Conservation (phyloP, 2,113 vertebrate genomes). For the Elachura formosa region DNA sequence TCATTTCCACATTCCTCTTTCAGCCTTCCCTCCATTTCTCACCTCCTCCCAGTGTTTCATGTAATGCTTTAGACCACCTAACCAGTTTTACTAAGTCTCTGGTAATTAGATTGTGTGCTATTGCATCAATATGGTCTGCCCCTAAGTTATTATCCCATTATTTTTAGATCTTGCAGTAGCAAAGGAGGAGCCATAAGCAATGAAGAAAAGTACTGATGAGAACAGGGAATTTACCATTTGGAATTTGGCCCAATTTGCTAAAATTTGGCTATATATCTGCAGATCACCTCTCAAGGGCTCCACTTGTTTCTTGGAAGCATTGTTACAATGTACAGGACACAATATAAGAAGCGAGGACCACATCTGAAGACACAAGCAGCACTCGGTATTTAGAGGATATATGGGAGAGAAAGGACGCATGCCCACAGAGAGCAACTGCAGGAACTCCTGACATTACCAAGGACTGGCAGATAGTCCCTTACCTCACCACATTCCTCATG, state of each 20-base stretch:
- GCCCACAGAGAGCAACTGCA: not conserved
- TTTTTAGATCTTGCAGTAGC: not conserved
- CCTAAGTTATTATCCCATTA: not conserved
- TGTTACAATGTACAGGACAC: not conserved
- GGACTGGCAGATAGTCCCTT: conserved; percentile 8
- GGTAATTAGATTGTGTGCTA: not conserved
- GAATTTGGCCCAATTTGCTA: too few relatives aligned
- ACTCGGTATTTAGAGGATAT: not conserved
- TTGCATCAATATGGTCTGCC: not conserved
- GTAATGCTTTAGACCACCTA: not conserved
- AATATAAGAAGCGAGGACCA: not conserved
- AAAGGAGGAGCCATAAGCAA: not conserved
- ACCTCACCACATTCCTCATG: conserved; percentile 95
- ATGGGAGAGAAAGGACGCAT: not conserved
- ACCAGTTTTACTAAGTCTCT: not conserved
- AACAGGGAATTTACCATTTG: too few relatives aligned
- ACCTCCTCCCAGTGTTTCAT: not conserved
- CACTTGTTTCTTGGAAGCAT: not conserved
- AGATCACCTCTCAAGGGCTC: not conserved
- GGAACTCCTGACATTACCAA: not conserved
- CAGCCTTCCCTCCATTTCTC: not conserved
- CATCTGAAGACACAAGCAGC: not conserved
- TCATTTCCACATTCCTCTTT: not conserved
- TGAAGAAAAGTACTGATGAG: not conserved
- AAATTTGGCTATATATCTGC: too few relatives aligned